Conservation (phyloP, 2,113 vertebrate species). For the Motacilla tschutschensis region DNA sequence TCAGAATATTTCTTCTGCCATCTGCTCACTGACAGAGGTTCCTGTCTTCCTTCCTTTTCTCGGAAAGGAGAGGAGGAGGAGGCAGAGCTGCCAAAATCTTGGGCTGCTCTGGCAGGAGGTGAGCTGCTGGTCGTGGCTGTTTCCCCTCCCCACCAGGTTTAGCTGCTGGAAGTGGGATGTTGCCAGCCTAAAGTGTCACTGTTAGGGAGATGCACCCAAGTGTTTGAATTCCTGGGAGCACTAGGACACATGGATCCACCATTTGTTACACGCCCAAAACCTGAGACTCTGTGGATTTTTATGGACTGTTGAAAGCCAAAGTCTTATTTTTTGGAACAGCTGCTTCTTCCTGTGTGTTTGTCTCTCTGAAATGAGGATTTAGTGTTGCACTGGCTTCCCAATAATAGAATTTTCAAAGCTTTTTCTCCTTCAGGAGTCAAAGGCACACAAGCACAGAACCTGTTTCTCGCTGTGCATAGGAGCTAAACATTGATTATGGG, state of each 20-base stretch:
- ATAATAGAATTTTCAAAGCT: not conserved
- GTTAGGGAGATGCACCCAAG: not conserved
- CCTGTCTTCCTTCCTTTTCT: not conserved
- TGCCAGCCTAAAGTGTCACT: not conserved
- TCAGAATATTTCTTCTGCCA: not conserved
- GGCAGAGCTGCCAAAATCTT: not conserved
- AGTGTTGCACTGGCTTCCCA: not conserved
- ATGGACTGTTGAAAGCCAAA: not conserved
- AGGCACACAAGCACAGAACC: not conserved
- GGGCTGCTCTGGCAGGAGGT: not conserved
- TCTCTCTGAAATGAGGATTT: not conserved
- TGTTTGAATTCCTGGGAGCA: not conserved
- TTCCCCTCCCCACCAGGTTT: rapidly evolving
- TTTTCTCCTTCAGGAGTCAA: not conserved
- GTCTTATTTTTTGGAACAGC: not conserved
- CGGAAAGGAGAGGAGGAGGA: not conserved
- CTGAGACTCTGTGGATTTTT: not conserved
- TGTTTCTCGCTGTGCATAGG: not conserved
- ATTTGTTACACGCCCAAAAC: not conserved
- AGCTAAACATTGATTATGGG: not conserved
- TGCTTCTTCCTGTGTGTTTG: not conserved
- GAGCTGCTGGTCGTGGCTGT: not conserved
- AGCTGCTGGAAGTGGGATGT: not conserved
- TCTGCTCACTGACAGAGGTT: not conserved
- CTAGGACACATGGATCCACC: rapidly evolving